A percentile compares a stretch with the other conserved stretches of the same genome.
These are phyloP conservation scores for Drosophila acutilabella DNA, from an alignment of 2,888 invertebrate species.

Conservation along the genomic window DNA sequence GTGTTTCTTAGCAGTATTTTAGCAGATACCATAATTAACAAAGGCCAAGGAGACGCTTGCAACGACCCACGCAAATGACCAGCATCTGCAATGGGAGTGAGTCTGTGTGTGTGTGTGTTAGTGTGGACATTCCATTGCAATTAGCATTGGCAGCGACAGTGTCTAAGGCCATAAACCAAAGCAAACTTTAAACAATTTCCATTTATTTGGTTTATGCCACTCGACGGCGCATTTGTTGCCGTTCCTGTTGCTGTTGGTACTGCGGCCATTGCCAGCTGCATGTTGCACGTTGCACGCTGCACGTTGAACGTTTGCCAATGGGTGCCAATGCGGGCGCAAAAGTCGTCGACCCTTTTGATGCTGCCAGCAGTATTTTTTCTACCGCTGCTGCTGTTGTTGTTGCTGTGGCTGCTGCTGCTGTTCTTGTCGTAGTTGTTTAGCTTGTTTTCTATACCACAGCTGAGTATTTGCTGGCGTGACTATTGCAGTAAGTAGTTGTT, in stretches of 20 bases:
- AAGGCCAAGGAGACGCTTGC: background rate
- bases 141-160: conserved; percentile 67
- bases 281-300: conserved; percentile 27
- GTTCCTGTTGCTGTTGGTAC: conserved; percentile 4
- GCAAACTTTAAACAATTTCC: conserved; percentile 80
- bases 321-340: conserved; percentile 77
- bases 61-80: conserved; percentile 59
- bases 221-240: conserved; percentile 9
- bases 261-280: conserved; percentile 75
- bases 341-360: conserved; percentile 77
- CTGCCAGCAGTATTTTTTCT: conserved; percentile 39
- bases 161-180: conserved; percentile 77
- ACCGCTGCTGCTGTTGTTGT: conserved; percentile 17
- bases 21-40: conserved; percentile 13
- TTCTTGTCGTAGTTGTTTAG: conserved; percentile 65
- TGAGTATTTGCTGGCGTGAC: conserved; percentile 69
- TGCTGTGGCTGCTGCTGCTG: conserved; percentile 51
- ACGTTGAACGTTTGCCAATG: conserved; percentile 47
- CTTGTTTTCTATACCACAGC: conserved; percentile 72
- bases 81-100: conserved; percentile 48
- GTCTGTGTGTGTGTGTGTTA: conserved; percentile 36
- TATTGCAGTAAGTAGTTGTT: conserved; percentile 39
- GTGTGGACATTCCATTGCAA: conserved; percentile 72
- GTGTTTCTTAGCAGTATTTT: background rate
- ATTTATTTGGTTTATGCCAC: conserved; percentile 79